Evolutionary conservation across 1,140 invertebrate genomes (phyloP).

Genomic region (Elysia chlorotica): DNA sequence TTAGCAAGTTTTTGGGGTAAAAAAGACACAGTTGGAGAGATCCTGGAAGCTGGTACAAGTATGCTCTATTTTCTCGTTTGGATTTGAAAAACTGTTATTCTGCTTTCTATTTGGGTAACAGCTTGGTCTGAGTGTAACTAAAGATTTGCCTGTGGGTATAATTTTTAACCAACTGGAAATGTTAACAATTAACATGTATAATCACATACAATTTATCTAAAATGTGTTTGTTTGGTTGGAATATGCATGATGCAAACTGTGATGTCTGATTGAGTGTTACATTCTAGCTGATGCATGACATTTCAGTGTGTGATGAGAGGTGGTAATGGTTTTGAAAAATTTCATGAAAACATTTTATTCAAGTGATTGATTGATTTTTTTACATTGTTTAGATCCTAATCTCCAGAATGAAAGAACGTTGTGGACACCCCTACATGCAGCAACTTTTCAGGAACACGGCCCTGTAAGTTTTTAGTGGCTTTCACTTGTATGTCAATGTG

Average conservation of each 20-base stretch:
- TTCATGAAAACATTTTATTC: no score
- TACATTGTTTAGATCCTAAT: conserved; percentile 42
- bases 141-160: no score
- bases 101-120: background rate
- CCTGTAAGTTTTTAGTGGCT: conserved; percentile 48
- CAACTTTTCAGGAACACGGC: conserved; percentile 59
- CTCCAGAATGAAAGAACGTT: conserved; percentile 47
- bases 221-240: no score
- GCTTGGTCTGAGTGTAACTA: no score
- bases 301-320: no score
- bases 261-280: no score
- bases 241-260: no score
- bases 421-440: conserved; percentile 59
- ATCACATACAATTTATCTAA: no score
- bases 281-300: no score
- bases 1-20: conserved; percentile 55
- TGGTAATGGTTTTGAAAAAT: no score
- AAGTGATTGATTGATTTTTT: background rate
- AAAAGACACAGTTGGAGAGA: conserved; percentile 37
- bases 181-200: no score
- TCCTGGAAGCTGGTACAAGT: conserved; percentile 37
- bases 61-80: background rate
- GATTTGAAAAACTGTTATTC: background rate
- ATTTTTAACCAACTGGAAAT: no score
- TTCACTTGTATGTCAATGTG: background rate